Evolutionary conservation across 2,113 vertebrate species (phyloP), one percentile per base, ranked within the genome.

Genomic region (Monopterus albus): DNA sequence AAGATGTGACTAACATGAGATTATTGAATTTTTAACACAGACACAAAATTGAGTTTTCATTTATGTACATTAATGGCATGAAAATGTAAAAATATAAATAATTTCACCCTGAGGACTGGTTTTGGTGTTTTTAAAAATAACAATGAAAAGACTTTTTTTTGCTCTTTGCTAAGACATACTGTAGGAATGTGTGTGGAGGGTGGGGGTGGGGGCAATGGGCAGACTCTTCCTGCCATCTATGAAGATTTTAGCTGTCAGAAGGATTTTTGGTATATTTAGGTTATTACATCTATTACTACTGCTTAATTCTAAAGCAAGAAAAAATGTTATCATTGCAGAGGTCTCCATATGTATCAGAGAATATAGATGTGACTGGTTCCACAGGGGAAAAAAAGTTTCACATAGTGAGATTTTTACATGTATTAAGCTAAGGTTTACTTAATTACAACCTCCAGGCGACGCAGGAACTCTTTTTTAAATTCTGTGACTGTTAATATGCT

Each of bases 401-500:
- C 95, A 95, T 95, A 94, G 94, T 94, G 93, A 96, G 96, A 96
- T 96, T 98, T 97, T 95, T 96, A 97, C 97, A 98, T 98, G 95
- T 96, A 96, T 94, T 94, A 96, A 95, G 95, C 96, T 96, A 96
- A 99, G 96, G 96, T 98, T 99, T 99, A 98, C 96, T 99, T 99
- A 99, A 99, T 99, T 98, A 96, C 96, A 99, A 96, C 95, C 97
- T 98, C 86, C 89, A 96, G 97, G 97, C 97, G 94, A 98, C 93
- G 95, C 95, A 96, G 94, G 95, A 96, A 90, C 92, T 95, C 96
- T 96, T 96, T 98, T 98, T 97, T 95, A 98, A 98, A 99, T 98
- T 98, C 97, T 98, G 95, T 95, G 96, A 98, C 97, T 98, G 96
- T 99, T 98, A 98, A 98, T 99, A 98, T 99, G 97, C 98, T 99